Evolutionary conservation across 2,797 vertebrate species (phyloP).

Genomic region (Etheostoma perlongum): DNA sequence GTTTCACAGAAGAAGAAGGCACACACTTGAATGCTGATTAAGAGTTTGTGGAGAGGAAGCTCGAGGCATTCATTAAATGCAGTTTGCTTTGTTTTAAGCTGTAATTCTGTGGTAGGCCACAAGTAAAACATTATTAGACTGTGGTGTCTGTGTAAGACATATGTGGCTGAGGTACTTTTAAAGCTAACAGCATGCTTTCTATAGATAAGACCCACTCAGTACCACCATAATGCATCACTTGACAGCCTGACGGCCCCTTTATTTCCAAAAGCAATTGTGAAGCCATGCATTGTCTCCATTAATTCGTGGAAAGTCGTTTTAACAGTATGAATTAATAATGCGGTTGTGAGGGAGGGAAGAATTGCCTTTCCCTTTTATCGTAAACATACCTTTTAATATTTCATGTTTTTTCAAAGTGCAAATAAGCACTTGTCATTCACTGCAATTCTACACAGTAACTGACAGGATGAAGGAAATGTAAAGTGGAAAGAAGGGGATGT

Average conservation of each 20-base stretch:
- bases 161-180: constrained; percentile 59
- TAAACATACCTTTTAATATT: constrained; percentile 90
- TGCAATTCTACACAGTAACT: constrained; percentile 49
- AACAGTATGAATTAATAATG: constrained; percentile 92
- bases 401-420: constrained; percentile 86
- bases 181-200: constrained; percentile 77
- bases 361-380: constrained; percentile 87
- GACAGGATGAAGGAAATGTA: constrained; percentile 69
- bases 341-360: constrained; percentile 82
- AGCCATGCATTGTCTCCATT: constrained; percentile 84
- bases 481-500: constrained; percentile 45
- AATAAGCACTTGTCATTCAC: constrained; percentile 78
- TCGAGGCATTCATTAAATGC: constrained; percentile 56
- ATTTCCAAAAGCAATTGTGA: constrained; percentile 82
- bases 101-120: constrained; percentile 74
- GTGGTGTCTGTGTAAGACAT: constrained; percentile 61
- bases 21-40: not conserved
- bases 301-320: constrained; percentile 91
- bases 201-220: constrained; percentile 81
- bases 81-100: constrained; percentile 58
- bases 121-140: constrained; percentile 67
- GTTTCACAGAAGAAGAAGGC: constrained; percentile 6
- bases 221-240: constrained; percentile 81
- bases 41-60: constrained; percentile 4
- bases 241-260: constrained; percentile 76